Conservation (phyloP, 2,113 vertebrate genomes). For the Grus americana region DNA sequence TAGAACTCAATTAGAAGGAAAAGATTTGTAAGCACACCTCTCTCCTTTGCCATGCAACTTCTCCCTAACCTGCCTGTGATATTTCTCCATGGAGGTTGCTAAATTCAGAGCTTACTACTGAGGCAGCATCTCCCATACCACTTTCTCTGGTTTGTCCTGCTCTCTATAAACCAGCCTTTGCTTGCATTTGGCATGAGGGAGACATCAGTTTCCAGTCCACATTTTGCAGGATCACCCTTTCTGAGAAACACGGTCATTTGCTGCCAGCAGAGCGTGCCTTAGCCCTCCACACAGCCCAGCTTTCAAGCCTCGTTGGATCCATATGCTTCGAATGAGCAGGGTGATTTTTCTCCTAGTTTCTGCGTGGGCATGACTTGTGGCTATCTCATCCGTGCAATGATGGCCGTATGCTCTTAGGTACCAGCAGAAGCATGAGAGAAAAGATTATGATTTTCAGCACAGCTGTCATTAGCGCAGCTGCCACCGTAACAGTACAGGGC, state of each 20-base stretch:
- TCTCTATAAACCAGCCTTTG: neutral
- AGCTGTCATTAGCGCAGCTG: neutral
- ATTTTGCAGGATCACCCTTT: neutral
- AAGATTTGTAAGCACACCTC: neutral
- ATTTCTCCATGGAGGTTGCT: neutral
- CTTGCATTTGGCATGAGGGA: neutral
- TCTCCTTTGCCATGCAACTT: neutral
- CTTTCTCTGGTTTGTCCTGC: neutral
- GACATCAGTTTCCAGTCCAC: neutral
- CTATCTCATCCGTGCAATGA: neutral
- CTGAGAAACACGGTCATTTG: fast-evolving
- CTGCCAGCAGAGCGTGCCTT: neutral
- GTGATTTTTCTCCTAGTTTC: neutral
- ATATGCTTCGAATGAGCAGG: neutral
- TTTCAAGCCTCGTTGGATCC: neutral
- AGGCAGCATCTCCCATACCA: neutral
- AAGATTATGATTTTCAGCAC: neutral
- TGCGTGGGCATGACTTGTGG: neutral
- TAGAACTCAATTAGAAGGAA: neutral
- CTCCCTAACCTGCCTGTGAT: neutral
- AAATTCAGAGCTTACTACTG: neutral
- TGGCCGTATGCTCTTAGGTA: neutral
- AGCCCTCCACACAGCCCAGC: neutral
- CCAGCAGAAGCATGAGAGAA: neutral
- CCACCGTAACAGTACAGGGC: neutral